A percentile compares a stretch with the other conserved stretches of the same genome.
Conservation (phyloP, 2,888 invertebrate species). For the Drosophila cognata region DNA sequence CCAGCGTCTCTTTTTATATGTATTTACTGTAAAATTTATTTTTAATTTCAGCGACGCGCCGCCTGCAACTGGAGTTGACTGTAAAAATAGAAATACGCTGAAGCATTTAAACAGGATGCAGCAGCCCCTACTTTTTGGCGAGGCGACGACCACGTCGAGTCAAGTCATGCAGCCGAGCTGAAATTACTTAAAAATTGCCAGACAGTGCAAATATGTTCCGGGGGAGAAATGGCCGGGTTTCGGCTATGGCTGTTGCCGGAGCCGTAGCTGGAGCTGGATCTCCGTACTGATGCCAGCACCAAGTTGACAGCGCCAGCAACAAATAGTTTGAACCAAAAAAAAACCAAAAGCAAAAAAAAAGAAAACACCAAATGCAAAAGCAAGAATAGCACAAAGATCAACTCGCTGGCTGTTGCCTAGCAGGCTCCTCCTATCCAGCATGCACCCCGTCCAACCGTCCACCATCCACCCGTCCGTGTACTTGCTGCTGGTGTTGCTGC, state of each 20-base stretch:
- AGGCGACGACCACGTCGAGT: slow-evolving; percentile 57
- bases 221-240: slow-evolving; percentile 40
- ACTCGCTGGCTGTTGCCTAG: slow-evolving; percentile 45
- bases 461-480: neutral
- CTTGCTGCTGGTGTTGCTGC: neutral
- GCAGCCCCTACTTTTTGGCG: slow-evolving; percentile 25
- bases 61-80: slow-evolving; percentile 49
- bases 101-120: slow-evolving; percentile 78
- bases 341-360: neutral
- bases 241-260: slow-evolving; percentile 8
- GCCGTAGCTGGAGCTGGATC: slow-evolving; percentile 15
- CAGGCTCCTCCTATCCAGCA: neutral
- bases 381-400: slow-evolving; percentile 65
- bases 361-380: slow-evolving; percentile 28
- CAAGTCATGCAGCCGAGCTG: slow-evolving; percentile 67
- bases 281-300: slow-evolving; percentile 25
- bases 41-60: slow-evolving; percentile 75
- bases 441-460: neutral
- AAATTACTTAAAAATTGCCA: slow-evolving; percentile 81
- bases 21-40: slow-evolving; percentile 82
- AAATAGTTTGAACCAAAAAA: slow-evolving; percentile 67
- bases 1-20: slow-evolving; percentile 71
- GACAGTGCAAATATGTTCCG: slow-evolving; percentile 79
- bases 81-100: slow-evolving; percentile 29
- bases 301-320: slow-evolving; percentile 77